Evolutionary conservation across 2,888 invertebrate genomes (phyloP).

Genomic region (Teleogryllus oceanicus): DNA sequence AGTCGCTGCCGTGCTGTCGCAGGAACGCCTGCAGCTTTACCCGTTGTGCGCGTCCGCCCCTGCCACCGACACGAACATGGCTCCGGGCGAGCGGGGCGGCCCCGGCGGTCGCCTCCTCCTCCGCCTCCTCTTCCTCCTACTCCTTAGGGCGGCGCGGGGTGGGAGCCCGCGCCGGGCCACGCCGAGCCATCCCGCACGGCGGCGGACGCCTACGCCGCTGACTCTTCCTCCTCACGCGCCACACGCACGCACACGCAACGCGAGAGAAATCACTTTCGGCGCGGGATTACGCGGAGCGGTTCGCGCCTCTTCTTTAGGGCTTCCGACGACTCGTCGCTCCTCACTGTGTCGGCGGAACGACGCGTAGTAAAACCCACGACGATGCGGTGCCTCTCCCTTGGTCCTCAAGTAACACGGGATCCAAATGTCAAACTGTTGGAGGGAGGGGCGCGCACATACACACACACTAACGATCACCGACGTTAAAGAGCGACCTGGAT

Average conservation of each 20-base stretch:
- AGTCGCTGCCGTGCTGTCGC: constrained; percentile 62
- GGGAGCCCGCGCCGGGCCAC: background rate
- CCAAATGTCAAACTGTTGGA: no score
- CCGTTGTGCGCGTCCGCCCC: constrained; percentile 51
- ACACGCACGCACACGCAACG: background rate
- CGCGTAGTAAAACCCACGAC: no score
- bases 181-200: background rate
- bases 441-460: no score
- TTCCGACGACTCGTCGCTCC: no score
- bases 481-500: no score
- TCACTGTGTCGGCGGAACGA: no score
- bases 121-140: background rate
- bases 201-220: background rate
- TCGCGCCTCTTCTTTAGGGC: no score
- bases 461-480: no score
- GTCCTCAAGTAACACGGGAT: no score
- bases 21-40: constrained; percentile 59
- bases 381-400: no score
- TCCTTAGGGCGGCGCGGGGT: background rate
- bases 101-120: background rate
- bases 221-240: background rate
- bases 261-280: background rate
- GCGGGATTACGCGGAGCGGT: no score
- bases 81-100: background rate
- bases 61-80: constrained; percentile 34